These are phyloP conservation scores for Rhombomys opimus DNA, from an alignment of 2,113 vertebrate genomes.

Conservation along the genomic window DNA sequence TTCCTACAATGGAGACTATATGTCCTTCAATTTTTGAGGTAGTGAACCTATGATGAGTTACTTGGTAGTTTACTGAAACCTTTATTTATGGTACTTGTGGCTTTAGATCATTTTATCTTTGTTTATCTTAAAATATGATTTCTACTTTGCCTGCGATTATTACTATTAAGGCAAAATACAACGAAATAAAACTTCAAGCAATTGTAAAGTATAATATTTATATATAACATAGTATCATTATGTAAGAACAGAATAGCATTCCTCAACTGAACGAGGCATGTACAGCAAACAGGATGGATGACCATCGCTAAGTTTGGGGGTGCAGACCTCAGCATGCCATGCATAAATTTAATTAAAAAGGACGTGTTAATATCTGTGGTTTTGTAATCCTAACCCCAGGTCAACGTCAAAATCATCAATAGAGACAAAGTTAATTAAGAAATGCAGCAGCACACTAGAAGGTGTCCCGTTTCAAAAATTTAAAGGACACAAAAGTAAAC, in stretches of 20 bases:
- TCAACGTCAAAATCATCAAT: neutral
- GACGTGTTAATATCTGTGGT: neutral
- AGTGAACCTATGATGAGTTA: neutral
- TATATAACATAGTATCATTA: neutral
- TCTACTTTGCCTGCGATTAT: neutral
- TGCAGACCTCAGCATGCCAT: neutral
- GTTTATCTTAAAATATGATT: neutral
- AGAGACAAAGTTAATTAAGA: neutral
- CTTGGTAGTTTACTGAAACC: neutral
- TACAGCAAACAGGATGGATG: neutral
- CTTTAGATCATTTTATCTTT: neutral
- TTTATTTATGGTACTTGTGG: neutral
- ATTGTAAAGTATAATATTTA: neutral
- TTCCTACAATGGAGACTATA: neutral
- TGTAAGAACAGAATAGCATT: neutral
- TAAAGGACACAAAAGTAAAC: neutral
- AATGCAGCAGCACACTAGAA: neutral
- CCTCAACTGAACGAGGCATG: neutral
- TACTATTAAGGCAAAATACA: neutral
- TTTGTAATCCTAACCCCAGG: neutral
- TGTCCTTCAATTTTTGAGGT: neutral
- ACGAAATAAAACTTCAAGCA: neutral
- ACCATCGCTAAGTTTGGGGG: neutral
- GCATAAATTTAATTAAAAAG: neutral
- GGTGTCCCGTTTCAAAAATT: neutral